phyloP scores from a whole-genome alignment of 2,797 vertebrate species.

The Anomalospiza imberbis region DNA sequence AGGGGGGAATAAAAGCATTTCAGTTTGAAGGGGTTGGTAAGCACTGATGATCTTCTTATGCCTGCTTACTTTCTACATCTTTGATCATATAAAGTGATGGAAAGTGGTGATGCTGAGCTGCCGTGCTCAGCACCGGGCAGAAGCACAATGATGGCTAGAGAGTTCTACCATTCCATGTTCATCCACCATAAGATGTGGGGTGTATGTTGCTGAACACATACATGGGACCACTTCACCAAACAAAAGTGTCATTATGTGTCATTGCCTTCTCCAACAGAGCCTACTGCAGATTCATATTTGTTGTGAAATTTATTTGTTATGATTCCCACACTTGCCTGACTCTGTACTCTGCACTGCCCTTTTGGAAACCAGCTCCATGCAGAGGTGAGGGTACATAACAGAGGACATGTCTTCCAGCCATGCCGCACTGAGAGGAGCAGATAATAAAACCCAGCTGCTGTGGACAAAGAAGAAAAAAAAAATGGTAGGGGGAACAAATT shows the following conservation, averaged over 20 bases:
- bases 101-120: not conserved
- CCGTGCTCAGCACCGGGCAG: not conserved
- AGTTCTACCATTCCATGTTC: not conserved
- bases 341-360: not conserved
- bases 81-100: not conserved
- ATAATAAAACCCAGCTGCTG: not conserved
- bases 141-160: not conserved
- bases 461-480: not conserved
- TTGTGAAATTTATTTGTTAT: not conserved
- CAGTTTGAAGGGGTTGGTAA: not conserved
- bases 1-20: not conserved
- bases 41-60: not conserved
- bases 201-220: not conserved
- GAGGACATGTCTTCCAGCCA: not conserved
- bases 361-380: not conserved
- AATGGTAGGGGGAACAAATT: fast-evolving
- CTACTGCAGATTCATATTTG: not conserved
- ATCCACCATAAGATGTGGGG: fast-evolving
- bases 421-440: not conserved
- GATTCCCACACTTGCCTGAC: not conserved
- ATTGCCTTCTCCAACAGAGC: not conserved
- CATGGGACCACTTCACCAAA: not conserved
- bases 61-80: not conserved
- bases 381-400: not conserved
- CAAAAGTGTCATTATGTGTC: not conserved